Base-by-base conservation (phyloP, 2,113 vertebrate species). In the Zingel zingel region DNA sequence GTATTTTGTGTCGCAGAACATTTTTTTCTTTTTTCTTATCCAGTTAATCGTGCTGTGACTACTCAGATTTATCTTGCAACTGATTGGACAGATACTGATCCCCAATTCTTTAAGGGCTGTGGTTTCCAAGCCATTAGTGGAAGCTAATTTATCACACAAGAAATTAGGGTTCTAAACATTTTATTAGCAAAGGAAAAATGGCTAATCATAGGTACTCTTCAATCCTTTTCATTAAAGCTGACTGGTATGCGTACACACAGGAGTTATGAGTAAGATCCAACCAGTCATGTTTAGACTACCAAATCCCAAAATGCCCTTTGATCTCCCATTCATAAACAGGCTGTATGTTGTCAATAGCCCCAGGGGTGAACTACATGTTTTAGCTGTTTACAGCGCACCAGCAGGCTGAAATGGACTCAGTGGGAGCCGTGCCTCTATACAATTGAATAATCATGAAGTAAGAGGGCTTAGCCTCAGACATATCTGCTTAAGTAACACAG, bases 361-460 rank as follows among this genome's bases (percentile, higher is more conserved):
- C 64, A 1, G 15, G 75, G 77, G 61, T 62, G 79, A 87, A 77
- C 74, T 48, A 77, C 73, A 76, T 79, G 63, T 88, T 86, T 81
- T 43, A 76, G 83, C 72, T 87, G 88, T 85, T 89, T 88, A 74
- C 43, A 54, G 47, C 2, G 19, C 80, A 83, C n/a, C 81, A 69
- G 5, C 73, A 50, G 56, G 57, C 67, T 67, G 71, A 86, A 89
- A 88, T 86, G 66, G 80, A 87, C 67, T 53, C 83, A 84, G 75
- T 23, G 85, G 82, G 86, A 86, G 63, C 23, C 36, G 65, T 47
- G 80, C 81, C 15, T 48, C 86, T 57, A 23, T 53, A 71, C 85
- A 83, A 89, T 67, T 88, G 75, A 91, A 85, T 92, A 88, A 93
- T 92, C 81, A 80, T 87, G 81, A n/a, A n/a, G n/a, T 62, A 66